Percentiles rank a stretch among this genome's conserved stretches.
Conservation (phyloP, 2,888 invertebrate genomes). For the Cataglyphis rosenhaueri region DNA sequence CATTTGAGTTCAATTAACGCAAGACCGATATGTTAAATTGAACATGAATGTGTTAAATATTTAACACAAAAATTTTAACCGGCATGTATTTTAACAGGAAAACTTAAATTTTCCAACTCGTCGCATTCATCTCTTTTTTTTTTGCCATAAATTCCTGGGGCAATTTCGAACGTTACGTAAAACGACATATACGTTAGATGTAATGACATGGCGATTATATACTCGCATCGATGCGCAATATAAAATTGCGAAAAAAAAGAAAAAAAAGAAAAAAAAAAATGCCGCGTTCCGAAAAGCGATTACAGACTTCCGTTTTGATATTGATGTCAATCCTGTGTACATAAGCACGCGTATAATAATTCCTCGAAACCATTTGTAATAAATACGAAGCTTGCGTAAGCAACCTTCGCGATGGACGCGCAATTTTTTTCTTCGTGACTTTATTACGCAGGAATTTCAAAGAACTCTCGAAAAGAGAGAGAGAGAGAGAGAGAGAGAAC, state of each 20-base stretch:
- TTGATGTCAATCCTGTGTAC: not conserved
- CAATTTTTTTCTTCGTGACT: constrained; percentile 49
- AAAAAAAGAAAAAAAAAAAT: not conserved
- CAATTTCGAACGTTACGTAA: constrained; percentile 1
- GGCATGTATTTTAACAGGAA: too few species aligned
- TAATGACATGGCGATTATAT: not conserved
- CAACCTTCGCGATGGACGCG: constrained; percentile 35
- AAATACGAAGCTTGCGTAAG: constrained; percentile 39
- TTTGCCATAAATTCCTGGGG: not conserved
- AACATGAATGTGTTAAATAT: too few species aligned
- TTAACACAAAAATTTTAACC: too few species aligned
- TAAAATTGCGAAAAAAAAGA: not conserved
- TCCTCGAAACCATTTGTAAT: constrained; percentile 27
- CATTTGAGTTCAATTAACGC: too few species aligned
- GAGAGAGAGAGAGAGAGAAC: not conserved
- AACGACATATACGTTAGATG: not conserved
- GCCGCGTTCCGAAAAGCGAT: not conserved
- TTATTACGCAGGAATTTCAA: constrained; percentile 40
- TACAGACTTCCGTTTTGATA: constrained; percentile 15
- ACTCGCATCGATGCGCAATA: not conserved
- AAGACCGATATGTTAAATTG: too few species aligned
- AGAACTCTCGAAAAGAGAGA: not conserved
- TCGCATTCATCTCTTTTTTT: not conserved
- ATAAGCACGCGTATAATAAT: not conserved
- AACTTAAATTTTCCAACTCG: too few species aligned